These are phyloP conservation scores for Hemibagrus guttatus DNA, from an alignment of 2,797 vertebrate species.

Conservation along the genomic window DNA sequence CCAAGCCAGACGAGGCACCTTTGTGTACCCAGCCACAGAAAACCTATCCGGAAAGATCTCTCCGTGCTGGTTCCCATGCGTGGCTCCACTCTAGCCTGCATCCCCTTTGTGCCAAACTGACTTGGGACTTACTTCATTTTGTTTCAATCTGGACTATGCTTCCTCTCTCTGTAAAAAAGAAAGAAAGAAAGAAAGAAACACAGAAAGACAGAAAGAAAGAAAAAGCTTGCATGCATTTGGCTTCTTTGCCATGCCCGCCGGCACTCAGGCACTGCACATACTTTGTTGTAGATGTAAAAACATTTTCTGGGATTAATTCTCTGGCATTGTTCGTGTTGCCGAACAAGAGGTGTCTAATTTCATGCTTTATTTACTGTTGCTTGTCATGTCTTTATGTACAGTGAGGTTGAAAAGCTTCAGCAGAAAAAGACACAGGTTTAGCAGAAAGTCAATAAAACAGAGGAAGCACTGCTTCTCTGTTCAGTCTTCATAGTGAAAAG, in stretches of 20 bases:
- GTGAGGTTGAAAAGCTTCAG: constrained; percentile 32
- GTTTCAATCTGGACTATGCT: constrained; percentile 47
- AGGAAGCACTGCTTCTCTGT: not conserved
- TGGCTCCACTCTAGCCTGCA: constrained; percentile 42
- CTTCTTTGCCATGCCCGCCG: constrained; percentile 35
- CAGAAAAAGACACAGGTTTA: constrained; percentile 35
- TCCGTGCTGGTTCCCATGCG: constrained; percentile 58
- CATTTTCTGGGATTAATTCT: constrained; percentile 48
- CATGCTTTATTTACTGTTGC: constrained; percentile 50
- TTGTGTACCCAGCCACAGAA: constrained; percentile 54
- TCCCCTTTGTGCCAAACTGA: constrained; percentile 47
- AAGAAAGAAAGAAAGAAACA: constrained; percentile 31
- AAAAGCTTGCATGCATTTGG: constrained; percentile 25
- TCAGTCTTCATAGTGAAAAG: not conserved
- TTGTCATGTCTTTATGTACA: constrained; percentile 40
- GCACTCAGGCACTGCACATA: constrained; percentile 20
- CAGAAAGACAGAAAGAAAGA: constrained; percentile 31
- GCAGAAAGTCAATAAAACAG: constrained; percentile 41
- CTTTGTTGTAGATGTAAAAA: constrained; percentile 52
- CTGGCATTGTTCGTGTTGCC: constrained; percentile 47
- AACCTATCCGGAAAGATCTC: constrained; percentile 56
- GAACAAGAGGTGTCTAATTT: constrained; percentile 47
- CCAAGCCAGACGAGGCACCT: constrained; percentile 54
- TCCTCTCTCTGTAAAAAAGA: constrained; percentile 36
- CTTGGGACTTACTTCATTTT: constrained; percentile 47